Evolutionary conservation across 2,797 vertebrate species (phyloP).

Genomic region (Tragopan temminckii): DNA sequence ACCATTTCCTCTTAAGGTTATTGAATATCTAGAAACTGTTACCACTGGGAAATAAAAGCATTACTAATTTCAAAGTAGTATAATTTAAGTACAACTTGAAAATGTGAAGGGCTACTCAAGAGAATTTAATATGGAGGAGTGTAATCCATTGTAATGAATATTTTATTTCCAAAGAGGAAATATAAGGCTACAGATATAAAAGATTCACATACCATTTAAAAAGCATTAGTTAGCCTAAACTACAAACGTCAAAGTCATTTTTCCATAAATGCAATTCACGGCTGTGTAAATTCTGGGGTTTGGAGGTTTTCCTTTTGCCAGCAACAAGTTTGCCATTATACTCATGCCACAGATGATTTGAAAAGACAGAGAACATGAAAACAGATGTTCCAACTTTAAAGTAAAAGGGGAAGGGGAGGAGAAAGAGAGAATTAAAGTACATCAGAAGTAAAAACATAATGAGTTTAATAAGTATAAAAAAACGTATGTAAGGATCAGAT

Average conservation of each 20-base stretch:
- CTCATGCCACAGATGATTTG: neutral
- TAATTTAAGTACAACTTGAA: constrained; percentile 44
- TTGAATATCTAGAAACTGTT: constrained; percentile 43
- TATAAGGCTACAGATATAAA: constrained; percentile 40
- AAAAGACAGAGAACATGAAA: neutral
- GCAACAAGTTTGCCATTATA: neutral
- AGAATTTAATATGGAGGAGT: constrained; percentile 41
- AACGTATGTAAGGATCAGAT: neutral
- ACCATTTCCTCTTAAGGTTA: constrained; percentile 48
- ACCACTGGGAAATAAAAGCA: constrained; percentile 43
- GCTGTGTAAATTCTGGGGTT: neutral
- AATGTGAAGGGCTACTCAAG: constrained; percentile 9
- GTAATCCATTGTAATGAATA: constrained; percentile 58
- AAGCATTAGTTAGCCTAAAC: constrained; percentile 19
- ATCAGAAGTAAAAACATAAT: neutral
- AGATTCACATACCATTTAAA: constrained; percentile 14
- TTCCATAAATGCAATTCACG: neutral
- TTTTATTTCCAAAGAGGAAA: constrained; percentile 60
- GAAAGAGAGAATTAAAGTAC: neutral
- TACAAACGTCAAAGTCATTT: neutral
- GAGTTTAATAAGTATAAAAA: neutral
- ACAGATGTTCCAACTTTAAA: neutral
- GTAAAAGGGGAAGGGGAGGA: neutral
- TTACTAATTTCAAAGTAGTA: constrained; percentile 24
- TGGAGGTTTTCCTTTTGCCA: neutral